phyloP scores from a whole-genome alignment of 2,888 invertebrate species.

The Aethes cnicana region DNA sequence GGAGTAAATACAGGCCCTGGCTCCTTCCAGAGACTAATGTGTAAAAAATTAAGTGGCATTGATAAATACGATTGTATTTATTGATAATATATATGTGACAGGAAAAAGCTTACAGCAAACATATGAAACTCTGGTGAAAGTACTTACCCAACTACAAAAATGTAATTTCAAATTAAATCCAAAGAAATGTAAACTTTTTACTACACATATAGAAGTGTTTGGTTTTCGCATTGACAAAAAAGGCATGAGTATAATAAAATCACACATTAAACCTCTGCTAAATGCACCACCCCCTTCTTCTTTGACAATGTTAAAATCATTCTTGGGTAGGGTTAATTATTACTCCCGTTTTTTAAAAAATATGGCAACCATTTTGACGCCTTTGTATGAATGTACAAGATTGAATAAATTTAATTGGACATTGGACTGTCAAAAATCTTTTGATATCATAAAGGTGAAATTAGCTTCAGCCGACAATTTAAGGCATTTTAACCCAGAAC shows the following conservation, averaged over 20 bases:
- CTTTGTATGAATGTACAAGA: background rate
- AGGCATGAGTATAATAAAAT: no score
- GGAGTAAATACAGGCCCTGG: slow-evolving; percentile 29
- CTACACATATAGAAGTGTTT: no score
- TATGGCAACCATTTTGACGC: no score
- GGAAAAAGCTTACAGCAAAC: background rate
- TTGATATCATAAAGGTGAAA: background rate
- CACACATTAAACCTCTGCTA: background rate
- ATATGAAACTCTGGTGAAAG: background rate
- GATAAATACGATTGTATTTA: slow-evolving; percentile 13
- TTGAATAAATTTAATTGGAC: background rate
- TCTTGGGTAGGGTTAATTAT: background rate
- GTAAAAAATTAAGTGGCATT: slow-evolving; percentile 4
- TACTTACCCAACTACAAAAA: background rate
- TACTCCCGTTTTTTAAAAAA: background rate
- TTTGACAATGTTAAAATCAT: background rate
- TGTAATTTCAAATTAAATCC: background rate
- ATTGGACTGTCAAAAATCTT: no score
- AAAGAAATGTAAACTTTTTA: slow-evolving; percentile 10
- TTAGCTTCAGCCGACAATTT: background rate
- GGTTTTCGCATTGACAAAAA: no score
- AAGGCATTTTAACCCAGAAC: background rate
- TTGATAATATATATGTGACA: background rate
- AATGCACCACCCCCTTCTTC: background rate
- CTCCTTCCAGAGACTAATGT: slow-evolving; percentile 30